phyloP scores from a whole-genome alignment of 2,113 vertebrate genomes.

The Misgurnus anguillicaudatus region DNA sequence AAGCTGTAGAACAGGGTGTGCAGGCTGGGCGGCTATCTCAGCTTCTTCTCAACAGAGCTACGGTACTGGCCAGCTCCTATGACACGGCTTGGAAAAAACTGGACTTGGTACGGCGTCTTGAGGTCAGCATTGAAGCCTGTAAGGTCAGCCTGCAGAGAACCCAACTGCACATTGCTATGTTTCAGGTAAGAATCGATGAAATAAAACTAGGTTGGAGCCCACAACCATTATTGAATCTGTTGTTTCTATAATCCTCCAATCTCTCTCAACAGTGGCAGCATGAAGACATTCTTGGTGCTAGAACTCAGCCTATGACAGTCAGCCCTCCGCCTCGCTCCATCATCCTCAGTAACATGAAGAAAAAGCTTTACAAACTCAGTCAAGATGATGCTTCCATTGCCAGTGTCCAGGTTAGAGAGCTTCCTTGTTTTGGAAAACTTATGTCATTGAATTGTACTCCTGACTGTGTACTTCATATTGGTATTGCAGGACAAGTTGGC shows the following conservation, averaged over 20 bases:
- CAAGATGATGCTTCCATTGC: slow-evolving; percentile 92
- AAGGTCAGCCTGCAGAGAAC: slow-evolving; percentile 93
- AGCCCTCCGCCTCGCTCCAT: slow-evolving; percentile 89
- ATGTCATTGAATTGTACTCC: not conserved
- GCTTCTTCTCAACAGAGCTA: slow-evolving; percentile 91
- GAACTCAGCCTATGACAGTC: slow-evolving; percentile 87
- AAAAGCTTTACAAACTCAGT: slow-evolving; percentile 95
- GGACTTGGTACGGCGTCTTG: slow-evolving; percentile 88
- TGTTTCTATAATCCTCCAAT: not conserved
- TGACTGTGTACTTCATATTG: not conserved
- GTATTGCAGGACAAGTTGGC: slow-evolving; percentile 87
- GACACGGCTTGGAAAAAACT: slow-evolving; percentile 97
- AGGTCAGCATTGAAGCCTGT: slow-evolving; percentile 86
- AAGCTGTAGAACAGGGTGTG: slow-evolving; percentile 91
- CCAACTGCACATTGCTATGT: slow-evolving; percentile 94
- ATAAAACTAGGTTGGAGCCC: not conserved
- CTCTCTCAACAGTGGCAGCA: slow-evolving; percentile 87
- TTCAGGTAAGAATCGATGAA: slow-evolving; percentile 79
- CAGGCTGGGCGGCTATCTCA: slow-evolving; percentile 85
- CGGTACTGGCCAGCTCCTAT: slow-evolving; percentile 89
- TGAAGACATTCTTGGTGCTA: slow-evolving; percentile 89
- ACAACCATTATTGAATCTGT: not conserved
- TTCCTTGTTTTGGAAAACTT: not conserved
- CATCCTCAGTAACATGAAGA: slow-evolving; percentile 96
- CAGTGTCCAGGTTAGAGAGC: slow-evolving; percentile 81